Base-by-base conservation (phyloP, 2,888 invertebrate genomes). In the Callosobruchus maculatus region DNA sequence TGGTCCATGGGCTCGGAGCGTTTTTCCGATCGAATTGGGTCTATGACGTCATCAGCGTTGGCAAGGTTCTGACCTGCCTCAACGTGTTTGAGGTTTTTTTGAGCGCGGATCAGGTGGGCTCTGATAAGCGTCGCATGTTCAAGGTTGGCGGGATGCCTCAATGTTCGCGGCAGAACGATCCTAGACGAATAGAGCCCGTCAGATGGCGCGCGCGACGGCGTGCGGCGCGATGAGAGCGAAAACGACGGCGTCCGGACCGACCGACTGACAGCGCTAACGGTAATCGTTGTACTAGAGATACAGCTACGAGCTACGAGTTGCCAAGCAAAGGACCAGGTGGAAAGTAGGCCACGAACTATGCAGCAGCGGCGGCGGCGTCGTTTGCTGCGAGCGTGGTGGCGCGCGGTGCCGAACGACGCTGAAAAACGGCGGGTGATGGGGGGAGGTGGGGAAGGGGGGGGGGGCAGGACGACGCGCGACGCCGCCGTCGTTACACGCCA, bases 341-440 rank as follows among this genome's bases (percentile, higher is more conserved):
- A 86, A 87, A 87, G 87, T 87, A 87, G 87, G 87, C 84, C 86
- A 86, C 84, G 79, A 83, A 87, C 86, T 86, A 85, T 84, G 82
- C 49, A 49, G 49, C 49, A 13, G 49, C 30, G 30, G 30, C 30
- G 30, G 30, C 30, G 30, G 9, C n/a, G n/a, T n/a, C n/a, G n/a
- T n/a, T n/a, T n/a, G n/a, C n/a, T n/a, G n/a, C 26, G 26, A 26
- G 26, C 26, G 26, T 26, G 26, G 49, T 49, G 49, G 49, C 49
- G 49, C 49, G 49, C 13, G 49, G 13, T 49, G 18, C 49, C 49
- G 49, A n/a, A 49, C 49, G 49, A 5, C 71, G 30, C 26, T 71
- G 21, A 9, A 22, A 21, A 68, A 68, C 21, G 20, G 21, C 21
- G 21, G 30, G 21, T 18, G 22, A 18, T 20, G 30, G 68, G 68